Base-by-base conservation (phyloP, 2,113 vertebrate species). In the Brachirus orientalis region DNA sequence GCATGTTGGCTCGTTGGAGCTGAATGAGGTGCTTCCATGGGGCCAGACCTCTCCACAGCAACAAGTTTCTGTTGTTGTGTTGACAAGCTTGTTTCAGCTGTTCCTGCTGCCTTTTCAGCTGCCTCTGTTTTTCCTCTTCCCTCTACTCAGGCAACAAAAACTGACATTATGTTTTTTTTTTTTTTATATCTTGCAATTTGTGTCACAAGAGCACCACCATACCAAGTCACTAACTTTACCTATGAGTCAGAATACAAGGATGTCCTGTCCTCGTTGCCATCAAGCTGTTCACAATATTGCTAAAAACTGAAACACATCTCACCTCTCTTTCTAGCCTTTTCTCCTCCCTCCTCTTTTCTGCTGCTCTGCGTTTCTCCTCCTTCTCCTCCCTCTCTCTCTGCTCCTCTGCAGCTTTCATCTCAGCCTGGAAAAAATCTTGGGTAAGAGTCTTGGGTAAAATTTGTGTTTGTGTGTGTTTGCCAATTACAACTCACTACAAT, bases 1-100 rank as follows among this genome's bases (percentile, higher is more conserved):
- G 71, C 8, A 73, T 33, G 19, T 92, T 93, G 80, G 82, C 71
- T 63, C 81, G 86, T 82, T 79, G 90, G 84, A 93, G 88, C 54
- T 90, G 79, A 79, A 93, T 84, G 38, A 98, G 79, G 52, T 60
- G 93, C 90, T 93, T 95, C 97, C 97, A 98, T 50, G 96, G 96
- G 0, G 83, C 84, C 63, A 98, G 86, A 43, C 96, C 96, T 75
- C 82, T 78, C 10, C 75, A 89, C 60, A 88, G 92, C 69, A 98
- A 88, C 76, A 96, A 69, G 19, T 80, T 77, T 19, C 60, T 92
- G 71, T 90, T 75, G 79, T 96, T 92, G 79, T 98, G 95, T 44
- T 92, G 90, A 72, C 46, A 74, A 62, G 96, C 96, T 71, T 79
- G 66, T 75, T 78, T 86, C 51, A 90, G 84, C 13, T 95, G 86